phyloP scores from a whole-genome alignment of 2,113 vertebrate genomes.

The Rhynchomys soricoides region DNA sequence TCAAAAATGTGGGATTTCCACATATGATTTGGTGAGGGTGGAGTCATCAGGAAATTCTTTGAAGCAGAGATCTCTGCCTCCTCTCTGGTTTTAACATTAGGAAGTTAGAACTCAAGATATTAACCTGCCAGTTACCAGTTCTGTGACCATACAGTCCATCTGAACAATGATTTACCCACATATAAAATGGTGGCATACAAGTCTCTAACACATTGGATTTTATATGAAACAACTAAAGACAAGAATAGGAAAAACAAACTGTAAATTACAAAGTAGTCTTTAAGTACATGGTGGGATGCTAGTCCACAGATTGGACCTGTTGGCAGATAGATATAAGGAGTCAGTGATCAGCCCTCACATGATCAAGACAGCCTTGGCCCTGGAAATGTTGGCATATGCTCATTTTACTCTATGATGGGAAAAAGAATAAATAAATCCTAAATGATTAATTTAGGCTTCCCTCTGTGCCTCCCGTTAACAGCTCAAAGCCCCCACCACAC shows the following conservation, averaged over 20 bases:
- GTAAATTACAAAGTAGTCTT: constrained; percentile 61
- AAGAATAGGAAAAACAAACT: constrained; percentile 60
- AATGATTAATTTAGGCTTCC: constrained; percentile 94
- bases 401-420: constrained; percentile 80
- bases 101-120: neutral
- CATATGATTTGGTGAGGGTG: neutral
- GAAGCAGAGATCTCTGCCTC: neutral
- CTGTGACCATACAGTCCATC: neutral
- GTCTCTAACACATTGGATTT: neutral
- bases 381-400: constrained; percentile 85
- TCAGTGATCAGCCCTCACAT: constrained; percentile 81
- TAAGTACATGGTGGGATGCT: constrained; percentile 52
- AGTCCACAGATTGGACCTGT: neutral
- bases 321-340: constrained; percentile 74
- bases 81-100: neutral
- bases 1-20: neutral
- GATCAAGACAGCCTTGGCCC: constrained; percentile 77
- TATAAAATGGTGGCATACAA: constrained; percentile 17
- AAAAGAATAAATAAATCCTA: constrained; percentile 89
- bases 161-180: neutral
- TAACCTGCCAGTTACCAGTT: neutral
- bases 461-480: constrained; percentile 87
- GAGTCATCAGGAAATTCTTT: neutral
- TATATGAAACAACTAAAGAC: constrained; percentile 25
- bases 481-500: constrained; percentile 88